Percentiles rank a stretch among this genome's conserved stretches.
These are phyloP conservation scores for Fukomys damarensis DNA, from an alignment of 2,113 vertebrate species.

Conservation along the genomic window DNA sequence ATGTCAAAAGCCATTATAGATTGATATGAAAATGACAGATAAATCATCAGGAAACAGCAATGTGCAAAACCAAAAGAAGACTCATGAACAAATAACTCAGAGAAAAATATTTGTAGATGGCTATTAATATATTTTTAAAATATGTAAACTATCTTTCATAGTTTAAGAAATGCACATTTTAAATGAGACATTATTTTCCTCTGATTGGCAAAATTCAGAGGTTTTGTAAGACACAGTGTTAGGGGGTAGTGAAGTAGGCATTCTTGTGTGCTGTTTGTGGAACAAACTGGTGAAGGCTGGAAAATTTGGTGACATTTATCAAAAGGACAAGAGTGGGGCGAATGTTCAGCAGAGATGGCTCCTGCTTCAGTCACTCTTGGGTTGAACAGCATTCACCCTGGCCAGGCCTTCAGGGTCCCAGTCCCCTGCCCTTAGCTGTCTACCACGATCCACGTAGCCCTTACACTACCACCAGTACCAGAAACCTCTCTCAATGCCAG, in stretches of 20 bases:
- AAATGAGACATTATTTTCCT: not conserved
- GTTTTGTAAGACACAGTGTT: not conserved
- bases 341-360: not conserved
- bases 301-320: not conserved
- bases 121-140: not conserved
- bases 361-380: not conserved
- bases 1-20: slow-evolving; percentile 24
- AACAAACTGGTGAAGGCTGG: not conserved
- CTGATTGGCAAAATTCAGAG: slow-evolving; percentile 25
- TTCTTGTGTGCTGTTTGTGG: not conserved
- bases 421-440: not conserved
- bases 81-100: not conserved
- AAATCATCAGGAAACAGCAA: not conserved
- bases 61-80: not conserved
- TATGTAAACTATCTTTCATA: not conserved
- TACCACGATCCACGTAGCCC: not conserved
- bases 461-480: not conserved
- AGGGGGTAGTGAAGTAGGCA: not conserved
- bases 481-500: not conserved
- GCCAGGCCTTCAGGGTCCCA: not conserved
- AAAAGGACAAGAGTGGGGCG: slow-evolving; percentile 3
- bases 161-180: not conserved
- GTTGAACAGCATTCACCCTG: not conserved
- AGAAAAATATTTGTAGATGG: not conserved
- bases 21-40: slow-evolving; percentile 42